phyloP scores from a whole-genome alignment of 2,888 invertebrate species.

The Andricus quercusramuli region DNA sequence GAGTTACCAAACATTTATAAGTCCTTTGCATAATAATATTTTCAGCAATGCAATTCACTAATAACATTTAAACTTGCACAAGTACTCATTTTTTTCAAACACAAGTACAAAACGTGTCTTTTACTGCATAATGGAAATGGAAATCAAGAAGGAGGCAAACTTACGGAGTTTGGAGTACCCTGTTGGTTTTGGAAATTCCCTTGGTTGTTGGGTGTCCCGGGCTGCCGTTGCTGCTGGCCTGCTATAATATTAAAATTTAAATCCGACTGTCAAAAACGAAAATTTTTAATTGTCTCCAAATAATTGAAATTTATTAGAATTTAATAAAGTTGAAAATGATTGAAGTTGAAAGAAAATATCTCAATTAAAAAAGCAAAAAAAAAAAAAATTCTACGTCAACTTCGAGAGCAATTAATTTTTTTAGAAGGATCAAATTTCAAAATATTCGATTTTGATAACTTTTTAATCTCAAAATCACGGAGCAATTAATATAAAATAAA shows the following conservation, averaged over 20 bases:
- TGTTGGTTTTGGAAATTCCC: conserved; percentile 27
- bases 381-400: too few species aligned
- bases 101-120: background rate
- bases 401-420: too few species aligned
- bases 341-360: background rate
- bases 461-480: too few species aligned
- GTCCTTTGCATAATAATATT: background rate
- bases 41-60: background rate
- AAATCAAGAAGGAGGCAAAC: background rate
- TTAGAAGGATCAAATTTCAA: background rate
- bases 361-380: too few species aligned
- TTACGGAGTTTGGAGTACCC: conserved; percentile 4
- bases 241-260: conserved; percentile 8
- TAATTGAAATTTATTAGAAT: background rate
- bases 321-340: background rate
- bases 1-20: conserved; percentile 3
- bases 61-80: background rate
- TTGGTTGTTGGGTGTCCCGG: conserved; percentile 1
- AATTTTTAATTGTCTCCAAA: background rate
- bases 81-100: background rate
- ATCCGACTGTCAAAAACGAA: background rate
- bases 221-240: conserved; percentile 15
- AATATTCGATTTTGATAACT: background rate
- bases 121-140: background rate
- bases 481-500: too few species aligned